These are phyloP conservation scores for Cavia aperea DNA, from an alignment of 2,113 vertebrate genomes.

Conservation along the genomic window DNA sequence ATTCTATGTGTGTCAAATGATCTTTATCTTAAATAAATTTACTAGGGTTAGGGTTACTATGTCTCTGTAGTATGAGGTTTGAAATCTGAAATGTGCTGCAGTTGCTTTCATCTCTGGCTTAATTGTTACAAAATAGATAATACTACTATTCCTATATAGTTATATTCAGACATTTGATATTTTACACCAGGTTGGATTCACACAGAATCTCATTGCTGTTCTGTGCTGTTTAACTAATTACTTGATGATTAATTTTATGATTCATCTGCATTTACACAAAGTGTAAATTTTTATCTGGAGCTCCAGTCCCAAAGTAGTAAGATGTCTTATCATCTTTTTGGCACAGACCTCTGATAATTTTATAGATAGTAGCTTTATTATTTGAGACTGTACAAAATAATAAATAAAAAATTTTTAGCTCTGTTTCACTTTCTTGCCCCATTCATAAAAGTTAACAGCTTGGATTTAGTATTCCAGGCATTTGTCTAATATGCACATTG, in stretches of 20 bases:
- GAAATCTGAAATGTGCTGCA: not conserved
- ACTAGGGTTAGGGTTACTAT: not conserved
- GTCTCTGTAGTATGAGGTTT: not conserved
- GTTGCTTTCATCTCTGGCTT: not conserved
- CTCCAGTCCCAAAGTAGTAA: not conserved
- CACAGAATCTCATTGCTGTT: not conserved
- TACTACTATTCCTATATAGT: not conserved
- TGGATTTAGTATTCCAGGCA: not conserved
- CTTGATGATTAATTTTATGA: not conserved
- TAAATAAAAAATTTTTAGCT: not conserved
- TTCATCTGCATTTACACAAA: not conserved
- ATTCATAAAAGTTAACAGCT: not conserved
- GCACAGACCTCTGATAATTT: not conserved
- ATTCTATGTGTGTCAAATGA: not conserved
- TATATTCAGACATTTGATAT: not conserved
- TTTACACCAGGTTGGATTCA: not conserved
- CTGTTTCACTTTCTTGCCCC: accelerated
- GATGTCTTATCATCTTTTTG: not conserved
- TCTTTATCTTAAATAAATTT: not conserved
- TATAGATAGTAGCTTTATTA: not conserved
- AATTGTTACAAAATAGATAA: not conserved
- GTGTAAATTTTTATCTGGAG: not conserved
- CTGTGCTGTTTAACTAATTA: not conserved
- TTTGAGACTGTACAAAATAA: not conserved
- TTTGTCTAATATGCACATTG: not conserved